These are phyloP conservation scores for Trachops cirrhosus DNA, from an alignment of 2,797 vertebrate species.

Conservation along the genomic window DNA sequence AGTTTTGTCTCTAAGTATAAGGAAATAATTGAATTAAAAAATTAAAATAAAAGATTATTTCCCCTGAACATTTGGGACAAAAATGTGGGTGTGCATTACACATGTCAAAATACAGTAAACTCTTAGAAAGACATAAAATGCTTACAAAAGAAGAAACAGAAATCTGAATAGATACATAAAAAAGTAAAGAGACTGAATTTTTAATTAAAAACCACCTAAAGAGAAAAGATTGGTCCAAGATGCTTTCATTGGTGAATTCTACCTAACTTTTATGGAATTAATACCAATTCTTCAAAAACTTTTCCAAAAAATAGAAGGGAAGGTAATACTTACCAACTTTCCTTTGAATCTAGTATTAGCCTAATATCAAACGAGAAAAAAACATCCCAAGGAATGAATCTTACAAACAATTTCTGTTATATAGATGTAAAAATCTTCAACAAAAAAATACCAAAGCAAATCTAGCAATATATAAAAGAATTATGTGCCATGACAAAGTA, in stretches of 20 bases:
- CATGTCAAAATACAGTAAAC: neutral
- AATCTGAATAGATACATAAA: neutral
- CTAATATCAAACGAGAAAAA: neutral
- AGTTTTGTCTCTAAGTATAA: too few species aligned
- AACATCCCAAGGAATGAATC: neutral
- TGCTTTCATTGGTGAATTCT: neutral
- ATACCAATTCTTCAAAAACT: neutral
- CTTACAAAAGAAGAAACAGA: neutral
- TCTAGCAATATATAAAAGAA: too few species aligned
- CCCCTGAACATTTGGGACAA: too few species aligned
- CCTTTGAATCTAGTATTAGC: neutral
- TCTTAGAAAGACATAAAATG: neutral
- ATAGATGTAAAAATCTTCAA: neutral
- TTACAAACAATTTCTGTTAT: neutral
- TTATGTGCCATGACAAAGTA: too few species aligned
- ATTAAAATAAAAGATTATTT: too few species aligned
- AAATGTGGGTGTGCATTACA: too few species aligned
- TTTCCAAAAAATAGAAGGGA: neutral
- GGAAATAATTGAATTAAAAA: too few species aligned
- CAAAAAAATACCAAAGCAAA: too few species aligned
- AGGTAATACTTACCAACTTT: neutral
- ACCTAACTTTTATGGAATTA: neutral
- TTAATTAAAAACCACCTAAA: neutral
- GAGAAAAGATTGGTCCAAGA: neutral
- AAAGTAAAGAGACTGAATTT: neutral